These are phyloP conservation scores for Micropoecilia bifurca DNA, from an alignment of 2,797 vertebrate genomes.

Conservation along the genomic window DNA sequence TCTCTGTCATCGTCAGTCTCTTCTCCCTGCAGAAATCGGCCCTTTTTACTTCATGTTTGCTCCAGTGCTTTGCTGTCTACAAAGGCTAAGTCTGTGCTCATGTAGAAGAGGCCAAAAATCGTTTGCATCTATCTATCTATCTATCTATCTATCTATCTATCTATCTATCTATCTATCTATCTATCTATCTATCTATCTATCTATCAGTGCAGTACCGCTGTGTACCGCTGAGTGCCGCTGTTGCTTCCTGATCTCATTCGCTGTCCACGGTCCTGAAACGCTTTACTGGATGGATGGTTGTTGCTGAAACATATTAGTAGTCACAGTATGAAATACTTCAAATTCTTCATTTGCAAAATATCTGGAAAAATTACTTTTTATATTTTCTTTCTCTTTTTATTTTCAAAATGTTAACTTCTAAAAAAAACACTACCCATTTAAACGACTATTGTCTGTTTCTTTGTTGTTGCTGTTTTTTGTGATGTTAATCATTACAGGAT, in stretches of 20 bases:
- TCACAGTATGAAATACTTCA: too few relatives aligned
- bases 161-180: neutral
- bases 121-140: conserved; percentile 8
- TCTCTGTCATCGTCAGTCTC: conserved; percentile 65
- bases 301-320: neutral
- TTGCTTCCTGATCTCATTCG: conserved; percentile 26
- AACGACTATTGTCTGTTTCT: neutral
- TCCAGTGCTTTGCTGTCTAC: conserved; percentile 47
- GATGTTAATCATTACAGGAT: conserved; percentile 31
- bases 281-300: too few relatives aligned
- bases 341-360: neutral
- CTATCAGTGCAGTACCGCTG: conserved; percentile 5
- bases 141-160: neutral
- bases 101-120: conserved; percentile 47
- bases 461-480: neutral
- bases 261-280: conserved; percentile 78
- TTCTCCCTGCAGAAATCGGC: conserved; percentile 33
- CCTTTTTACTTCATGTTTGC: conserved; percentile 49
- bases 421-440: neutral
- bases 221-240: conserved; percentile 63
- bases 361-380: neutral
- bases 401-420: conserved; percentile 6
- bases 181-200: neutral
- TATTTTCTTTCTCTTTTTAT: neutral
- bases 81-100: conserved; percentile 43